Evolutionary conservation across 2,797 vertebrate genomes (phyloP), one percentile per base, ranked within the genome.

Genomic region (Hoplostethus atlanticus): DNA sequence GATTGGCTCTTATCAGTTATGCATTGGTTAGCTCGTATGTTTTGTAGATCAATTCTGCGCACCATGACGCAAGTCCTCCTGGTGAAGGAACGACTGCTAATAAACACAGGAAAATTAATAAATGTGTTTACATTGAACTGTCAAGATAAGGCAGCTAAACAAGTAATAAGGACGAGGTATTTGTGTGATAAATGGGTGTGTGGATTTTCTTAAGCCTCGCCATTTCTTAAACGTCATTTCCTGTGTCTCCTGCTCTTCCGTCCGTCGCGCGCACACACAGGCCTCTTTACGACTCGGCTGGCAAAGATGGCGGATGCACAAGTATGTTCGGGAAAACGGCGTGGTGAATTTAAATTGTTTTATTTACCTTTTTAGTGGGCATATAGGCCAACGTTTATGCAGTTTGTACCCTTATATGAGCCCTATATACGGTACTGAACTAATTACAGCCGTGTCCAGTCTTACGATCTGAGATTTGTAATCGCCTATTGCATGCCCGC

Each of bases 261-360:
- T 36, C 52, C 74, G 60, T 69, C 74, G 82, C 84, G 92, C 87
- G 90, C 90, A 86, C 86, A 46, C 52, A 25, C 71, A 67, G 91
- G 81, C 76, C 94, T 95, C 94, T 96, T 96, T 95, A 89, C 92
- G 79, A 91, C 93, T 94, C 92, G 91, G 92, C 90, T 86, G 81
- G 91, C 92, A 79, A 95, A 95, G 93, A 96, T 96, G 95, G 94
- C 95, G 94, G 95, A 96, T 53, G 88, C 81, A 73, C 95, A 96
- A 93, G 95, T 96, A 94, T 6, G 92, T 81, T 57, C 15, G 17
- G 48, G 6, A 36, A 53, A 71, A 50, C 83, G 84, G 90, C 92
- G 90, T 94, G 91, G 91, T 68, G n/a, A 42, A 2, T 62, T 68
- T 62, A 80, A 87, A 48, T 30, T 11, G 13, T 47, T 25, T 17